These are phyloP conservation scores for Phylloscopus whistleri DNA, from an alignment of 2,113 vertebrate species.

Conservation along the genomic window DNA sequence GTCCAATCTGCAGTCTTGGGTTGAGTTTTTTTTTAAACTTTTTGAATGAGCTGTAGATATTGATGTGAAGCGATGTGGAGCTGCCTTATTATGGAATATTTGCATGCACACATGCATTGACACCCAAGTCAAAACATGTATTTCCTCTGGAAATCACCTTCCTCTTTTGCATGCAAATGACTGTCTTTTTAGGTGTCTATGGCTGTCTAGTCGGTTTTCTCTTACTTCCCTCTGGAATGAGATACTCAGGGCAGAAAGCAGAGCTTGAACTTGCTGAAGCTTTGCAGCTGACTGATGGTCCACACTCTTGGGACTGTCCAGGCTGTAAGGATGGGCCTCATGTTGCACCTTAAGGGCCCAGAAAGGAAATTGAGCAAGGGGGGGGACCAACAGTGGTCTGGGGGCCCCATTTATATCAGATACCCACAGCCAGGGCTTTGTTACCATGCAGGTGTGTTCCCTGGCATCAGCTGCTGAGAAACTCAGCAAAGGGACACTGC, in stretches of 20 bases:
- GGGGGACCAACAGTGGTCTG: fast-evolving
- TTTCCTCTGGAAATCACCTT: constrained; percentile 43
- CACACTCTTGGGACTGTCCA: fast-evolving
- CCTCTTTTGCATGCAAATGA: background rate
- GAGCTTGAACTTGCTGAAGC: background rate
- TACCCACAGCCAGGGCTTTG: background rate
- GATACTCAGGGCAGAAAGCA: background rate
- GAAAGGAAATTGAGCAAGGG: background rate
- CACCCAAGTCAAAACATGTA: background rate
- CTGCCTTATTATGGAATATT: background rate
- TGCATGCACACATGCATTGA: background rate
- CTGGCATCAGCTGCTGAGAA: background rate
- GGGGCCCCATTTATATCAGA: fast-evolving
- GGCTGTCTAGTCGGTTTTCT: background rate
- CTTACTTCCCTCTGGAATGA: background rate
- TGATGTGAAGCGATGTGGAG: background rate
- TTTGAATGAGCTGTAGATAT: background rate
- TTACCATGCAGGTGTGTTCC: background rate
- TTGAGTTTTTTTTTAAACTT: background rate
- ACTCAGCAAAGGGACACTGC: background rate
- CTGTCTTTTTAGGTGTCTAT: background rate
- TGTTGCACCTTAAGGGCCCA: background rate
- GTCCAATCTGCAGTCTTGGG: background rate
- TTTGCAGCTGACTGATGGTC: background rate
- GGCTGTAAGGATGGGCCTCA: background rate